Conservation (phyloP, 2,888 invertebrate species). For the Lycaena phlaeas region DNA sequence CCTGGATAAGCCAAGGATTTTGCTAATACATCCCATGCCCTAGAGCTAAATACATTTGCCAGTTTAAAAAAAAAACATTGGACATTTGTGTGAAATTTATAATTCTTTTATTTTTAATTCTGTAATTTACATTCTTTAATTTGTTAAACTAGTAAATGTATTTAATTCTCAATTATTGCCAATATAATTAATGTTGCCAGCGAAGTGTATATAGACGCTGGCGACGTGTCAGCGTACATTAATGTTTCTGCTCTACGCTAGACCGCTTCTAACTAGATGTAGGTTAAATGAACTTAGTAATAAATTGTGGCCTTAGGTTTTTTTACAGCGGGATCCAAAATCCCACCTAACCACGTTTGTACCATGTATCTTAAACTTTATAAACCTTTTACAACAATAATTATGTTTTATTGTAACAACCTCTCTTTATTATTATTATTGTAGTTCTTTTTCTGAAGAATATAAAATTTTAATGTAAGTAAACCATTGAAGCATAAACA, state of each 20-base stretch:
- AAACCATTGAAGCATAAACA: slow-evolving; percentile 71
- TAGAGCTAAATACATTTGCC: slow-evolving; percentile 3
- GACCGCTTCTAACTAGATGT: slow-evolving; percentile 40
- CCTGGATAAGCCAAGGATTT: not conserved
- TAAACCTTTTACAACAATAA: slow-evolving; percentile 56
- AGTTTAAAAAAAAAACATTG: not conserved
- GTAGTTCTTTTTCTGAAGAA: slow-evolving; percentile 57
- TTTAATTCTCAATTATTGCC: slow-evolving; percentile 11
- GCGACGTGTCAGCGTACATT: slow-evolving; percentile 8
- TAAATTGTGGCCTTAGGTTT: slow-evolving; percentile 64
- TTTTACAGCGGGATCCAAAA: slow-evolving; percentile 39
- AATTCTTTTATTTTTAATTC: not conserved
- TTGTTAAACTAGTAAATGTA: not conserved
- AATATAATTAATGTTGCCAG: slow-evolving; percentile 16
- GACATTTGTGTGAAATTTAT: not conserved
- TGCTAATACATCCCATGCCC: not conserved
- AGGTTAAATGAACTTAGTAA: slow-evolving; percentile 53
- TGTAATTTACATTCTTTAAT: not conserved
- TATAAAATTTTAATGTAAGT: slow-evolving; percentile 71
- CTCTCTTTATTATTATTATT: slow-evolving; percentile 48
- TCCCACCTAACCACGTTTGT: slow-evolving; percentile 29
- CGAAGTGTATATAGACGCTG: slow-evolving; percentile 43
- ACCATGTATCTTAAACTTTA: slow-evolving; percentile 34
- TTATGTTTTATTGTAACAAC: slow-evolving; percentile 51
- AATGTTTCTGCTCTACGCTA: no score